phyloP scores from a whole-genome alignment of 2,797 vertebrate species.

The Lepus townsendii region DNA sequence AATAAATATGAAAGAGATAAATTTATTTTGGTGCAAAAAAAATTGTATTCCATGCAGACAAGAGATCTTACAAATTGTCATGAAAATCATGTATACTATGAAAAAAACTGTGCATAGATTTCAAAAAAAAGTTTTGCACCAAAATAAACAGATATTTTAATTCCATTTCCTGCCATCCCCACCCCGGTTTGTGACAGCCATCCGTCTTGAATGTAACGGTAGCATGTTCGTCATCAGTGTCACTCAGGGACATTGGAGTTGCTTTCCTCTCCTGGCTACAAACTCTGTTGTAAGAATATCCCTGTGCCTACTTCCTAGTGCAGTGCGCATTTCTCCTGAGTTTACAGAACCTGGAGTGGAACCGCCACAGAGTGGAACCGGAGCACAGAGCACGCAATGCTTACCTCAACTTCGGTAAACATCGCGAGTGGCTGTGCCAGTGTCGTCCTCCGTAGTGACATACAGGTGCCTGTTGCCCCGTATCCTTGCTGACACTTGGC shows the following conservation, averaged over 20 bases:
- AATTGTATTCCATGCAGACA: too few relatives aligned
- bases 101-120: too few relatives aligned
- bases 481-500: background rate
- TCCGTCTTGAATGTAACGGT: background rate
- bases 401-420: background rate
- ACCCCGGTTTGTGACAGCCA: background rate
- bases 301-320: background rate
- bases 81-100: too few relatives aligned
- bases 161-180: too few relatives aligned
- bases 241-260: accelerated
- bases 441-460: background rate
- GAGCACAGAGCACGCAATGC: background rate
- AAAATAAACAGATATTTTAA: too few relatives aligned
- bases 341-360: too few relatives aligned
- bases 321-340: background rate
- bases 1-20: too few relatives aligned
- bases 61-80: too few relatives aligned
- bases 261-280: background rate
- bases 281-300: background rate
- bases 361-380: background rate
- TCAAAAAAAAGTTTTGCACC: too few relatives aligned
- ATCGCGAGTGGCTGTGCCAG: background rate
- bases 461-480: background rate
- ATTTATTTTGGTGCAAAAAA: too few relatives aligned
- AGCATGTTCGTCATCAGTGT: background rate